phyloP scores from a whole-genome alignment of 2,113 vertebrate species.

The Erythrocebus patas region DNA sequence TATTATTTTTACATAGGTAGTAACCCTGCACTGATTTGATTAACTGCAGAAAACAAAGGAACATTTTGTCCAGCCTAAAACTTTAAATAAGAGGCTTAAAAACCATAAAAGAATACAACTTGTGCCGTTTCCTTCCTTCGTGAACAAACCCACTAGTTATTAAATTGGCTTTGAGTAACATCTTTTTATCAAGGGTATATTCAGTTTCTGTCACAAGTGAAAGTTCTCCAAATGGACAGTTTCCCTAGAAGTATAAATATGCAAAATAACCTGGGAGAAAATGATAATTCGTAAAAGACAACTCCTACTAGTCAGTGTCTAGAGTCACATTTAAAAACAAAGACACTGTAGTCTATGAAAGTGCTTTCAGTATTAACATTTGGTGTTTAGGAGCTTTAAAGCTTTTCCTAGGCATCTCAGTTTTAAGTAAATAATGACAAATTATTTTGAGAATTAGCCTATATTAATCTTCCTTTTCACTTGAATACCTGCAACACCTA shows the following conservation, averaged over 20 bases:
- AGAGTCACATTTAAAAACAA: background rate
- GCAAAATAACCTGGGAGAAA: background rate
- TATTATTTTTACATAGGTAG: slow-evolving; percentile 3
- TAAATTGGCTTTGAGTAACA: background rate
- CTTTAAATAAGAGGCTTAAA: background rate
- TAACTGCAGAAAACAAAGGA: background rate
- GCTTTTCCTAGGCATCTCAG: background rate
- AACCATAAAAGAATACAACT: background rate
- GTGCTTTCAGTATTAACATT: background rate
- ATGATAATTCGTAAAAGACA: background rate
- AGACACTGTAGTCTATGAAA: background rate
- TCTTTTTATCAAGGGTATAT: background rate
- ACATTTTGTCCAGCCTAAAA: background rate
- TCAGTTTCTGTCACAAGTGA: background rate
- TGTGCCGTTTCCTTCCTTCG: background rate
- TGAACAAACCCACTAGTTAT: background rate
- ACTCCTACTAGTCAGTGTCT: background rate
- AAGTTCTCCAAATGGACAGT: background rate
- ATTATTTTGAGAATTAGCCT: background rate
- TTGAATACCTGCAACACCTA: background rate
- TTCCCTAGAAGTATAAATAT: background rate
- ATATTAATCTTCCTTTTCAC: background rate
- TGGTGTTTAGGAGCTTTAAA: background rate
- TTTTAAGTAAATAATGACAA: background rate
- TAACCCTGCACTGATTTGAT: background rate